Evolutionary conservation across 2,888 invertebrate species (phyloP).

Genomic region (Pachydiplax longipennis): DNA sequence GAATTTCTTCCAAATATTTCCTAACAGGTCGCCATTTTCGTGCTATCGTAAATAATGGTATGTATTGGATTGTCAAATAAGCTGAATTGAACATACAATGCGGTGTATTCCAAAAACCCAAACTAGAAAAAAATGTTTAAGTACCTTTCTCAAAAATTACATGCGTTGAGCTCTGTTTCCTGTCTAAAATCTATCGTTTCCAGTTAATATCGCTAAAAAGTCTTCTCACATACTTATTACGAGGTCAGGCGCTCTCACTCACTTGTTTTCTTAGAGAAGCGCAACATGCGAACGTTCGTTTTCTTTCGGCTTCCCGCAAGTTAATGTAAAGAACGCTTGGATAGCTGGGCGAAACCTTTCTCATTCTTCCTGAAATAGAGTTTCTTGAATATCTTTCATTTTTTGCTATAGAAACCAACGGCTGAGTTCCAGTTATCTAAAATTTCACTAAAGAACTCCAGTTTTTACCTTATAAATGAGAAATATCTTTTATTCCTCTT

Average conservation of each 20-base stretch:
- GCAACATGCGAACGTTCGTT: background rate
- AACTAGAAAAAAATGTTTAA: background rate
- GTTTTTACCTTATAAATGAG: background rate
- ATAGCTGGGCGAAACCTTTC: background rate
- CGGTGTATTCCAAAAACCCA: background rate
- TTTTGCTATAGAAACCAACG: background rate
- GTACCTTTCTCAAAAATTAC: background rate
- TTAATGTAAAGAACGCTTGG: too few species aligned
- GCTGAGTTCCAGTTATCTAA: background rate
- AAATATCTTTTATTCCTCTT: background rate
- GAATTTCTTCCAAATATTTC: conserved; percentile 11
- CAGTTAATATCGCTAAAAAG: conserved; percentile 7
- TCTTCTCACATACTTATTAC: conserved; percentile 22
- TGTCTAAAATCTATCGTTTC: conserved; percentile 13
- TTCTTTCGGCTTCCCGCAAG: background rate
- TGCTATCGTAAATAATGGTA: conserved; percentile 40
- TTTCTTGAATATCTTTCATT: background rate
- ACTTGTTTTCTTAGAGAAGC: background rate
- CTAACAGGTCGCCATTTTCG: conserved; percentile 44
- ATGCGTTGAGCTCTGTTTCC: conserved; percentile 16
- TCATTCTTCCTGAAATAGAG: too few species aligned
- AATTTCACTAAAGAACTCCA: background rate
- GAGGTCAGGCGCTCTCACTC: conserved; percentile 34
- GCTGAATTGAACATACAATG: background rate
- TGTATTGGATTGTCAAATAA: conserved; percentile 38